phyloP scores from a whole-genome alignment of 2,113 vertebrate species.

The Ageneiosus marmoratus region DNA sequence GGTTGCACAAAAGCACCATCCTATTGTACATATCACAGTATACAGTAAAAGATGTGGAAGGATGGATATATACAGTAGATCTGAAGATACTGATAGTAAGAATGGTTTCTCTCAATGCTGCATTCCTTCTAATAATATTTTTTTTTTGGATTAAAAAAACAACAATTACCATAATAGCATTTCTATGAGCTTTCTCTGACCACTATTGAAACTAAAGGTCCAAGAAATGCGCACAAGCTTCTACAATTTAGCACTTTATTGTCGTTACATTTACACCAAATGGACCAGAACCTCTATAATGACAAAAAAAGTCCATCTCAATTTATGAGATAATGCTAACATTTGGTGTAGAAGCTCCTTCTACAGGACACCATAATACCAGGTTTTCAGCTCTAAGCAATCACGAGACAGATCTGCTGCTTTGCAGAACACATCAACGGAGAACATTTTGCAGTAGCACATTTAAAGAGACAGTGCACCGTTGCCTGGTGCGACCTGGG shows the following conservation, averaged over 20 bases:
- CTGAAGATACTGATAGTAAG: neutral
- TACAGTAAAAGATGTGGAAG: neutral
- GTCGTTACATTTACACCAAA: conserved; percentile 18
- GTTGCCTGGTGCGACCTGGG: conserved; percentile 42
- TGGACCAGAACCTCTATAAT: neutral
- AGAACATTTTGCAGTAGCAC: conserved; percentile 73
- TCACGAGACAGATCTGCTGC: conserved; percentile 58
- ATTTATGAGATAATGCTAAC: conserved; percentile 2
- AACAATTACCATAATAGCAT: neutral
- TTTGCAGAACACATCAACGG: conserved; percentile 76
- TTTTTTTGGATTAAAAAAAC: neutral
- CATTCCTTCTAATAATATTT: neutral
- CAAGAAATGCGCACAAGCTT: neutral
- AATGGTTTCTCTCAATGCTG: neutral
- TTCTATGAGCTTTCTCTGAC: neutral
- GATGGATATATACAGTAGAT: neutral
- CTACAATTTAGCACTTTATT: conserved; percentile 7
- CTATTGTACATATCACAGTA: neutral
- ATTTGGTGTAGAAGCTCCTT: neutral
- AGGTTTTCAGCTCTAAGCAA: conserved; percentile 39
- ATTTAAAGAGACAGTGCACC: conserved; percentile 73
- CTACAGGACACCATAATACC: conserved; percentile 23
- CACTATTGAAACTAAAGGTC: neutral
- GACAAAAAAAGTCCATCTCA: neutral
- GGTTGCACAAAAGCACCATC: neutral